Base-by-base conservation (phyloP, 2,113 vertebrate genomes). In the Cyanoliseus patagonus region DNA sequence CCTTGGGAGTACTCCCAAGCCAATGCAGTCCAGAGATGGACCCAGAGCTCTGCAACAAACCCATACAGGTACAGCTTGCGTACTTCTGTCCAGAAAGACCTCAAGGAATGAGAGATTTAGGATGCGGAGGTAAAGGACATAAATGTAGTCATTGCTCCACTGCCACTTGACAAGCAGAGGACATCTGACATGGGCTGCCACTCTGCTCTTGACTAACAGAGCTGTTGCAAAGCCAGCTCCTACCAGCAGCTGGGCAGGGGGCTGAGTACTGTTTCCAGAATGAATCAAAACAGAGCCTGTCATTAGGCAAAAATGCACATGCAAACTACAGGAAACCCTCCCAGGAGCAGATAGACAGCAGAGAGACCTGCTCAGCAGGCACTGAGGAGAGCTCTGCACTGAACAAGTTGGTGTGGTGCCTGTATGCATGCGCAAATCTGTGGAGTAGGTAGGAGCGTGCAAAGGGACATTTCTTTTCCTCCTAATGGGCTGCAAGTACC, bases 401-500 rank as follows among this genome's bases (percentile, higher is more conserved):
- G 10, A 31, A 14, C 47, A 25, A 59, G 17, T 2, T 9, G 31
- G 7, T 1, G 37, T 7, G 7, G 3, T 10, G 6, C 37, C 41
- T 30, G 4, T 4, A 28, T 39, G 37, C 24, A 33, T 5, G 3
- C 8, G 6, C 28, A 55, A 20, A 19, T 10, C 52, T 35, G 11
- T 22, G 28, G 13, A 24, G 25, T 30, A 20, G 59, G 46, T 39
- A 19, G 31, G 70, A 90, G 28, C 3, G 35, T 37, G 81, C 55
- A 74, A 85, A 96, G 52, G 33, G 73, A 69, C 39, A 17, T 67
- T 91, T 85, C 37, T 77, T 52, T 75, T 52, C 61, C 28, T 63
- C 37, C 52, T 39, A 31, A 30, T 92, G 46, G 90, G 72, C 57
- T 96, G 70, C 46, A 88, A 90, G 66, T 80, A 92, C n/a, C 16